Base-by-base conservation (phyloP, 2,113 vertebrate genomes). In the Crotalus horridus region DNA sequence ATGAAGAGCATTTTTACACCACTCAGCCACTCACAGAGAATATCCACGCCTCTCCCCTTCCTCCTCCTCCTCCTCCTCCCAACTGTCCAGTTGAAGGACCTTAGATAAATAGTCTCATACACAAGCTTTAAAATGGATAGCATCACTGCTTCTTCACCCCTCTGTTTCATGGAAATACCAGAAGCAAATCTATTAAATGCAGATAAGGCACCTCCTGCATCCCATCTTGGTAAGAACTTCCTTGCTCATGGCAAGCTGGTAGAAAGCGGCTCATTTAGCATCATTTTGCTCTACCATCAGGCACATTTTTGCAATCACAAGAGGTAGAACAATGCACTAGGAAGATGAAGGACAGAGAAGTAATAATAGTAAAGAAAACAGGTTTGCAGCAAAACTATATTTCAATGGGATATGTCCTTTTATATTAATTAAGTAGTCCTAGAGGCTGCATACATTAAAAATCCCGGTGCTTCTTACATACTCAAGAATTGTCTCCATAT, bases 361-460 rank as follows among this genome's bases (percentile, higher is more conserved):
- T 54, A 53, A 39, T 15, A 85, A 64, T 23, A 21, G 11, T 17
- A 33, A 88, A 48, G 24, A 33, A 88, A 64, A 64, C 48, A 88
- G 56, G 54, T 92, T 43, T 88, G n/a, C 86, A 74, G 5, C 43
- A 51, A 21, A 87, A 29, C 26, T 51, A 92, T 64, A 88, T 46
- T 48, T 81, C 33, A 92, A 39, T 43, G 59, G 91, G 55, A 74
- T 23, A 55, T 55, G n/a, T 74, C 48, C 33, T 92, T 88, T 88
- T 53, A 23, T 92, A 26, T 88, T 92, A 92, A 92, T 69, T 39
- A 92, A 88, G 87, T 81, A 89, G 87, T 21, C 88, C 87, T 53
- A 26, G 88, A 6, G 91, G 51, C 33, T 74, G 59, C 51, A 29
- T 43, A 55, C 87, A 89, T 53, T 29, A 59, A 51, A 39, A 21